A percentile compares a stretch with the other conserved stretches of the same genome.
Conservation (phyloP, 2,797 vertebrate species). For the Diglossa cyanea region DNA sequence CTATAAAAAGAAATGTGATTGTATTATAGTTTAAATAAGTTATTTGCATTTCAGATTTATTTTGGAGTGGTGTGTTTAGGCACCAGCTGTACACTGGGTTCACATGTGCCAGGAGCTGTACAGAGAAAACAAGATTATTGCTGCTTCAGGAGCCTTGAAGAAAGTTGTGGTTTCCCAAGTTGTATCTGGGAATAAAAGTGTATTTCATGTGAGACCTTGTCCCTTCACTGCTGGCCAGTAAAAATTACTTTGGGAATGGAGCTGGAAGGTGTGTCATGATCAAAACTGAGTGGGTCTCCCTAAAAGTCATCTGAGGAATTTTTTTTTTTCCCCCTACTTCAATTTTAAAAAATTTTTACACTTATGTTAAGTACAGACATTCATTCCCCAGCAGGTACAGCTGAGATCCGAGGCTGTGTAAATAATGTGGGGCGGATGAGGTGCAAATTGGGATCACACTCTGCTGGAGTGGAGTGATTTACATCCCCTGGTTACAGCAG, state of each 20-base stretch:
- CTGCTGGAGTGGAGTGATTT: slow-evolving; percentile 77
- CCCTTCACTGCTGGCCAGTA: background rate
- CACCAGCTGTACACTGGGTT: background rate
- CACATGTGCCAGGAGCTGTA: background rate
- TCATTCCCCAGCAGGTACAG: slow-evolving; percentile 68
- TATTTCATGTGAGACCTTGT: background rate
- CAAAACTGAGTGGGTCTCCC: background rate
- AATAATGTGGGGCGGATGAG: slow-evolving; percentile 84
- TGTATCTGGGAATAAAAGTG: background rate
- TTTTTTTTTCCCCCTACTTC: background rate
- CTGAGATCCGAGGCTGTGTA: slow-evolving; percentile 81
- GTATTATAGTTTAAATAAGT: slow-evolving; percentile 41
- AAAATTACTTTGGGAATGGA: background rate
- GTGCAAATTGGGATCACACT: slow-evolving; percentile 82
- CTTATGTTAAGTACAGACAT: background rate
- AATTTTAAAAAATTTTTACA: background rate
- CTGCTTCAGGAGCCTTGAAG: slow-evolving; percentile 1
- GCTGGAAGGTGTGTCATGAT: background rate
- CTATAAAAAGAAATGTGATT: slow-evolving; percentile 55
- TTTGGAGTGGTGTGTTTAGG: background rate
- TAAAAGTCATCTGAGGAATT: background rate
- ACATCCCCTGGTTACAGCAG: slow-evolving; percentile 73
- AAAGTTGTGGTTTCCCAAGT: background rate
- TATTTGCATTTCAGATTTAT: slow-evolving; percentile 46
- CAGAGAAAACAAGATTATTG: background rate